Conservation (phyloP, 2,888 invertebrate species). For the Drosophila kanekoi region DNA sequence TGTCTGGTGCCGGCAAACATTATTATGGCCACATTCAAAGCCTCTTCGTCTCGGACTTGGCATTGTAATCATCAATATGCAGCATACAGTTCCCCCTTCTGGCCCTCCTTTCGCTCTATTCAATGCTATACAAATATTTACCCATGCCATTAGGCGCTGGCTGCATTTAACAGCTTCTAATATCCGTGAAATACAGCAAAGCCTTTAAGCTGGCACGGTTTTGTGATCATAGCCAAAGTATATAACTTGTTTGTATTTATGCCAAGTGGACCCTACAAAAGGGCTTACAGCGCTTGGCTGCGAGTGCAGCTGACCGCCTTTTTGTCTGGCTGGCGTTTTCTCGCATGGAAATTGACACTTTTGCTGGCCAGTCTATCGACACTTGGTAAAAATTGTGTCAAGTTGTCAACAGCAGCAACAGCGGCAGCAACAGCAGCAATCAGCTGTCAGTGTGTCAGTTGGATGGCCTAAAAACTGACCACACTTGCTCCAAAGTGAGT, state of each 20-base stretch:
- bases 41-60: constrained; percentile 25
- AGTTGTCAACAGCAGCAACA: constrained; percentile 62
- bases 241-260: constrained; percentile 45
- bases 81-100: background rate
- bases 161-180: constrained; percentile 52
- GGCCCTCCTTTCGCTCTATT: background rate
- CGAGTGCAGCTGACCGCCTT: background rate
- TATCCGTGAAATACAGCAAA: constrained; percentile 51
- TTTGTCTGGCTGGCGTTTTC: constrained; percentile 38
- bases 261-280: constrained; percentile 23
- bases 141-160: constrained; percentile 40
- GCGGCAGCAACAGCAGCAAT: constrained; percentile 45
- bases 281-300: background rate
- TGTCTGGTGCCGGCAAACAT: constrained; percentile 43
- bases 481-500: constrained; percentile 47
- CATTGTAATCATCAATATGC: constrained; percentile 52
- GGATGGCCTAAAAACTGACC: constrained; percentile 73
- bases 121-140: constrained; percentile 63
- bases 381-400: constrained; percentile 73
- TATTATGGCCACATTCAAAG: constrained; percentile 42
- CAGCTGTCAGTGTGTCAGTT: constrained; percentile 67
- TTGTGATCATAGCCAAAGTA: constrained; percentile 11
- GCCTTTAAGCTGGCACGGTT: constrained; percentile 13
- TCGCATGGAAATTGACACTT: constrained; percentile 73
- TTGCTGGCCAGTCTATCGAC: constrained; percentile 28